These are phyloP conservation scores for Helarctos malayanus DNA, from an alignment of 2,797 vertebrate genomes.

Conservation along the genomic window DNA sequence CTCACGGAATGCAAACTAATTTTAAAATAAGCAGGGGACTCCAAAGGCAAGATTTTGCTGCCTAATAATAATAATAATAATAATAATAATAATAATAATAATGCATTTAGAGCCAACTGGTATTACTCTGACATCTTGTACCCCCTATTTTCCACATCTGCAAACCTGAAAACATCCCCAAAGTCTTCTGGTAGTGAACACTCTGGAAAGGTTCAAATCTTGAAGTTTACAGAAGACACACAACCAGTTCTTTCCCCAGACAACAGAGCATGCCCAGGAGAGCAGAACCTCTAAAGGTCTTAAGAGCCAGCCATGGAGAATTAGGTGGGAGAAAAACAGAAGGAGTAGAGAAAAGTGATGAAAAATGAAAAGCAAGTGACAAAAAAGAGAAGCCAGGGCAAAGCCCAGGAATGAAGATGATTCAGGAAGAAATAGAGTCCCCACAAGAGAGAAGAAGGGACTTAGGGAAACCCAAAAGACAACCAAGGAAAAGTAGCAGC, in stretches of 20 bases:
- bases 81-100: neutral
- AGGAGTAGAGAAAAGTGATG: neutral
- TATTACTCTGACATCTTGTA: conserved; percentile 65
- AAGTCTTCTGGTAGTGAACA: conserved; percentile 40
- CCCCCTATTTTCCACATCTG: conserved; percentile 39
- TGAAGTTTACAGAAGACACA: conserved; percentile 18
- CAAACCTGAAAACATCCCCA: conserved; percentile 62
- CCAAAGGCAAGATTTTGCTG: conserved; percentile 71
- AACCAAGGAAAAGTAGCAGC: neutral
- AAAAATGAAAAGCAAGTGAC: neutral
- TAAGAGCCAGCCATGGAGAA: neutral
- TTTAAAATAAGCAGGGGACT: conserved; percentile 74
- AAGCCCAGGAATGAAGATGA: neutral
- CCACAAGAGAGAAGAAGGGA: neutral
- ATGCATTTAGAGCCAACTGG: conserved; percentile 38
- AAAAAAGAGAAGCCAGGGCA: neutral
- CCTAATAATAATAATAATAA: neutral
- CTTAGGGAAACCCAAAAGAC: neutral
- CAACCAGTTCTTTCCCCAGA: neutral
- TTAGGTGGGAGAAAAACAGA: neutral
- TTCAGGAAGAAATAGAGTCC: neutral
- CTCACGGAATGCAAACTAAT: conserved; percentile 66
- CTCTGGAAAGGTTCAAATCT: conserved; percentile 6
- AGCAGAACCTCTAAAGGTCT: neutral
- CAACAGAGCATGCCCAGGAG: neutral